Evolutionary conservation across 1,140 invertebrate species (phyloP).

Genomic region (Antheraea pernyi): DNA sequence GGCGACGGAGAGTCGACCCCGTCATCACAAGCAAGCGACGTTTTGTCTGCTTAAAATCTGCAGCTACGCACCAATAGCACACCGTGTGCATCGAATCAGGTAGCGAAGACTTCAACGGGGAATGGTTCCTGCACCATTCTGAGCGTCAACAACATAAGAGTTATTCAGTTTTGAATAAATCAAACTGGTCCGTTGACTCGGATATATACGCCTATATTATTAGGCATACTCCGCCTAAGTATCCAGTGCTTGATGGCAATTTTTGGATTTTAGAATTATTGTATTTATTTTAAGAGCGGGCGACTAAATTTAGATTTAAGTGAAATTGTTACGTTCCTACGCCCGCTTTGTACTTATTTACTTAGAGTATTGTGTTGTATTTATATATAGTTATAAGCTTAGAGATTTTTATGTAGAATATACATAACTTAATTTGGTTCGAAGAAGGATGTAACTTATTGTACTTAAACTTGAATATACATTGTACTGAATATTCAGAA

Average conservation of each 20-base stretch:
- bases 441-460: too few relatives aligned
- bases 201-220: constrained; percentile 40
- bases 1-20: constrained; percentile 36
- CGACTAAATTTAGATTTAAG: too few relatives aligned
- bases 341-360: too few relatives aligned
- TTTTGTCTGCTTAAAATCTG: constrained; percentile 59
- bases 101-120: neutral
- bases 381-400: too few relatives aligned
- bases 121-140: neutral
- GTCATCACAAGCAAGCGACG: constrained; percentile 38
- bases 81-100: constrained; percentile 24
- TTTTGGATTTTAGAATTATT: constrained; percentile 21
- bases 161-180: neutral
- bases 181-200: constrained; percentile 19
- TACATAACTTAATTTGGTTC: too few relatives aligned
- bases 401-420: too few relatives aligned
- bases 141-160: neutral
- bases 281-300: constrained; percentile 30
- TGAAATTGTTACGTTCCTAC: too few relatives aligned
- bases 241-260: constrained; percentile 55
- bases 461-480: too few relatives aligned
- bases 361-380: neutral
- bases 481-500: too few relatives aligned
- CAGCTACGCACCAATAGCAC: constrained; percentile 36
- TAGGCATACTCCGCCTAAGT: constrained; percentile 57